A percentile compares a stretch with the other conserved stretches of the same genome.
Evolutionary conservation across 2,113 vertebrate genomes (phyloP).

Genomic region (Oncorhynchus gorbuscha): DNA sequence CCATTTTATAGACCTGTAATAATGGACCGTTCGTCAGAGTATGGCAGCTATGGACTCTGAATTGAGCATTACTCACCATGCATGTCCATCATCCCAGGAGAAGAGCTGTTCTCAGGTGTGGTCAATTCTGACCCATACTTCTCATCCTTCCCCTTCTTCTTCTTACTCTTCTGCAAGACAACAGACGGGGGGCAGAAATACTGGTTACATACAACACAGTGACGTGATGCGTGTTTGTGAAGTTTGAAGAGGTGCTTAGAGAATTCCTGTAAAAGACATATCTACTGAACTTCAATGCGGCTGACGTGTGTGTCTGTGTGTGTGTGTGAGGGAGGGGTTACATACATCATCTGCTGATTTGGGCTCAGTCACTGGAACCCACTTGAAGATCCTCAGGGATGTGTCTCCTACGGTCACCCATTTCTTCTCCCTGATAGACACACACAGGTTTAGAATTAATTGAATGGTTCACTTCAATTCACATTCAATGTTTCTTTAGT

Average conservation of each 20-base stretch:
- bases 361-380: constrained; percentile 95
- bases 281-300: too few species aligned
- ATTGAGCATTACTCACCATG: constrained; percentile 77
- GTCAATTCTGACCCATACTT: constrained; percentile 94
- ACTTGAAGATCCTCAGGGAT: constrained; percentile 97
- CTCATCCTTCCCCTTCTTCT: constrained; percentile 92
- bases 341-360: constrained; percentile 92
- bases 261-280: too few species aligned
- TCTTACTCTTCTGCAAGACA: constrained; percentile 74
- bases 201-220: constrained; percentile 7
- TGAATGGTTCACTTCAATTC: too few species aligned
- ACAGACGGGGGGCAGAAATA: constrained; percentile 50
- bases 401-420: constrained; percentile 98
- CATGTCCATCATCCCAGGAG: constrained; percentile 98
- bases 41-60: background rate
- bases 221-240: background rate
- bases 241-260: too few species aligned
- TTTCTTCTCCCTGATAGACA: constrained; percentile 88
- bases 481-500: too few species aligned
- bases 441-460: background rate
- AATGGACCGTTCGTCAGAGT: background rate
- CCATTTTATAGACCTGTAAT: too few species aligned
- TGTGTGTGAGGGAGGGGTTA: background rate
- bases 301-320: too few species aligned
- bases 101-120: constrained; percentile 96